Evolutionary conservation across 2,888 invertebrate species (phyloP).

Genomic region (Blomia tropicalis): DNA sequence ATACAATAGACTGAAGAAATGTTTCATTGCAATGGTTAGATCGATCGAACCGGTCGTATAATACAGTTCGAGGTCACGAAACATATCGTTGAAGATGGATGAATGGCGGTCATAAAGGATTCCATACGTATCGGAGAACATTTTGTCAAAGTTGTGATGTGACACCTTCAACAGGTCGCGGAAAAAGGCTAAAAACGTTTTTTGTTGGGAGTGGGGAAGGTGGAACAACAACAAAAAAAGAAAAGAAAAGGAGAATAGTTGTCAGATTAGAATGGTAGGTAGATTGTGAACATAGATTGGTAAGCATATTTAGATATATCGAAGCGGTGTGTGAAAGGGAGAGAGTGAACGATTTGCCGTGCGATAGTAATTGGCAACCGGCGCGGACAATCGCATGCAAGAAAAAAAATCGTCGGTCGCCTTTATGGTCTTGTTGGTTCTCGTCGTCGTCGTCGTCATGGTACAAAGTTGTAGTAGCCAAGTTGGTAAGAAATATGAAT

Average conservation of each 20-base stretch:
- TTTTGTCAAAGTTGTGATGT: slow-evolving; percentile 70
- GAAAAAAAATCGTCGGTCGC: neutral
- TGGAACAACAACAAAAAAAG: neutral
- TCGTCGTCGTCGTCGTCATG: too few relatives aligned
- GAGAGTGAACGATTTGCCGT: neutral
- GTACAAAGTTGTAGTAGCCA: neutral
- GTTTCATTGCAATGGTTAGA: slow-evolving; percentile 69
- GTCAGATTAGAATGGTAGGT: neutral
- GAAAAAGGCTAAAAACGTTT: slow-evolving; percentile 57
- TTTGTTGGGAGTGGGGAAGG: too few relatives aligned
- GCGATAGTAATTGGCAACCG: too few relatives aligned
- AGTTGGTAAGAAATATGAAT: slow-evolving; percentile 12
- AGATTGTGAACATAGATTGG: too few relatives aligned
- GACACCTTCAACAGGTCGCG: slow-evolving; percentile 63
- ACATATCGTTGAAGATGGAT: slow-evolving; percentile 77
- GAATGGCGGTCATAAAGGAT: slow-evolving; percentile 84
- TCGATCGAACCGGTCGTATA: slow-evolving; percentile 68
- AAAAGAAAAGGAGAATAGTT: neutral
- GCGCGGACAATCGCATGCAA: neutral
- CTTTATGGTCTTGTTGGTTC: neutral
- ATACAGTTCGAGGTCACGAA: slow-evolving; percentile 71
- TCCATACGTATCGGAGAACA: slow-evolving; percentile 90
- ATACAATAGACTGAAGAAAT: slow-evolving; percentile 78
- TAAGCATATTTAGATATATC: too few relatives aligned
- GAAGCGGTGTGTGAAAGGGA: neutral